These are phyloP conservation scores for Lordiphosa andalusiaca DNA, from an alignment of 2,888 invertebrate species.

Conservation along the genomic window DNA sequence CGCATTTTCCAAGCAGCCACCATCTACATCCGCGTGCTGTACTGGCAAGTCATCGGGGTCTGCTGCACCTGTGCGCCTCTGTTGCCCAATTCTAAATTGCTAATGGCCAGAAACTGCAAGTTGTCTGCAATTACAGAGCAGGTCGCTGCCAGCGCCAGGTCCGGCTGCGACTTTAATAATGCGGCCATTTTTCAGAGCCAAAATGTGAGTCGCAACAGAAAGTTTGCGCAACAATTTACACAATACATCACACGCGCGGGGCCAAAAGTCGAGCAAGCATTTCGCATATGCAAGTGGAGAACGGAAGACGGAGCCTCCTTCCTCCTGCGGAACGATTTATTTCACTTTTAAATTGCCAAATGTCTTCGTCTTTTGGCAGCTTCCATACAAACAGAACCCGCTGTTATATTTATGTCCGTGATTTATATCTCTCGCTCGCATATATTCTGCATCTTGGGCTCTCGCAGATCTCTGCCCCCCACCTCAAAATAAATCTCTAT, in stretches of 20 bases:
- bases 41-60: conserved; percentile 15
- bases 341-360: conserved; percentile 62
- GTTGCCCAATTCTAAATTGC: conserved; percentile 47
- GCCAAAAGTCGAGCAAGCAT: conserved; percentile 29
- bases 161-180: conserved; percentile 44
- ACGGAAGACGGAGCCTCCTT: background rate
- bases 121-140: conserved; percentile 28
- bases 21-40: conserved; percentile 19
- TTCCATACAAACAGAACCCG: conserved; percentile 14
- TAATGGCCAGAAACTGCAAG: conserved; percentile 43
- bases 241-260: conserved; percentile 40
- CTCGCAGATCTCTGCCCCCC: background rate
- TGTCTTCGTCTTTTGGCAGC: conserved; percentile 42
- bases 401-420: conserved; percentile 44
- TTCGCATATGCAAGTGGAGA: conserved; percentile 29
- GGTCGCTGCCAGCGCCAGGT: conserved; percentile 2
- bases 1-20: conserved; percentile 42
- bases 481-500: background rate
- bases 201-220: conserved; percentile 16
- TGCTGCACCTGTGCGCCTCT: conserved; percentile 30
- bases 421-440: conserved; percentile 35
- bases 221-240: conserved; percentile 50
- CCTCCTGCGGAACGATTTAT: conserved; percentile 50
- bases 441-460: conserved; percentile 21
- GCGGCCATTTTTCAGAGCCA: conserved; percentile 43